A percentile compares a stretch with the other conserved stretches of the same genome.
Evolutionary conservation across 2,888 invertebrate species (phyloP).

Genomic region (Aromia moschata): DNA sequence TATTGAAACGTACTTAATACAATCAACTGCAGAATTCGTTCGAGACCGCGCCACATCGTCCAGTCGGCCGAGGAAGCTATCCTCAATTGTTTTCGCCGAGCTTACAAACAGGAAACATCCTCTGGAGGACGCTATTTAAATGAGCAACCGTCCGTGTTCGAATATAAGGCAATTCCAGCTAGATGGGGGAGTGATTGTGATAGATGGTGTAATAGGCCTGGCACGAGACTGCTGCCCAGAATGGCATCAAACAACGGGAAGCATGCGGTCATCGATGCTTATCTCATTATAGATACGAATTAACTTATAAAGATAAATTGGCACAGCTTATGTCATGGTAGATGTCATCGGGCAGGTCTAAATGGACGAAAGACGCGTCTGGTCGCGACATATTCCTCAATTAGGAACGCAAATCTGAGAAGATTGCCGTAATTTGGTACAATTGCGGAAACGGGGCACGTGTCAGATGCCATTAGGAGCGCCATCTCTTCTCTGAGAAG

Average conservation of each 20-base stretch:
- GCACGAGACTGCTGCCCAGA: constrained; percentile 54
- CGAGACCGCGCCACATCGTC: too few relatives aligned
- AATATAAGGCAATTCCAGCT: constrained; percentile 15
- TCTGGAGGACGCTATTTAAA: constrained; percentile 24
- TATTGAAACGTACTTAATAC: too few relatives aligned
- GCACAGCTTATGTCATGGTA: constrained; percentile 60
- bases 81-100: constrained; percentile 11
- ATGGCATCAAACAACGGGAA: constrained; percentile 56
- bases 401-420: constrained; percentile 29
- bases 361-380: constrained; percentile 25
- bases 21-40: too few relatives aligned
- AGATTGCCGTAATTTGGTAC: constrained; percentile 29
- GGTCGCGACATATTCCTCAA: constrained; percentile 22
- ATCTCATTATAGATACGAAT: constrained; percentile 62
- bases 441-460: constrained; percentile 17
- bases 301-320: constrained; percentile 62
- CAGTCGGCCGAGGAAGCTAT: not conserved
- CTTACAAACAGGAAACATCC: constrained; percentile 19
- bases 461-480: too few relatives aligned
- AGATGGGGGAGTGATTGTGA: constrained; percentile 41
- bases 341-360: constrained; percentile 39
- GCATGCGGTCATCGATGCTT: constrained; percentile 60
- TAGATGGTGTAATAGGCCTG: constrained; percentile 43
- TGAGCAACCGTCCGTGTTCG: constrained; percentile 29
- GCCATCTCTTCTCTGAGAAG: too few relatives aligned